Base-by-base conservation (phyloP, 1,140 invertebrate species). In the Ridgeia piscesae region DNA sequence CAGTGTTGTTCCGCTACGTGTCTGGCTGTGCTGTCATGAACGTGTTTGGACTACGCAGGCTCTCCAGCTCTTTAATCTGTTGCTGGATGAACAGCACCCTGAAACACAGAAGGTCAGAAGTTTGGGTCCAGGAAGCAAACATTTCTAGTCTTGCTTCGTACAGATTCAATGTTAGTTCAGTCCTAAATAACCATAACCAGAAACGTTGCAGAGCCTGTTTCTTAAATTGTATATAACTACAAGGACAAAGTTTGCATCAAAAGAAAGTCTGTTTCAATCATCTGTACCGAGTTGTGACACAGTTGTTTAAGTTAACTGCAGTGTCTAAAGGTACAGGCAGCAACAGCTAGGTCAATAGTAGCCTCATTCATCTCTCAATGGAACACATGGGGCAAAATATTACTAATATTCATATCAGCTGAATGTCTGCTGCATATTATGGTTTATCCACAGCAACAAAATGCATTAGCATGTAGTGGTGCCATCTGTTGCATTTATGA, bases 61-160 rank as follows among this genome's bases (percentile, higher is more conserved):
- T 90, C 17, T 90, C 89, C 89, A 90, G n/a, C 34, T 90, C 89
- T 90, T 90, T 90, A 90, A 90, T 90, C 35, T 90, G 89, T n/a
- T 90, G 89, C 34, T 35, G 89, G 14, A 90, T 90, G 89, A 90
- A 90, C 35, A 90, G 35, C 35, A 90, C 33, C 31, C 89, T 90
- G 89, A 90, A 90, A 90, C n/a, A 90, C 58, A 77, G 8, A 77
- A 77, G 17, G 4, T 8, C 58, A 77, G 58, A 77, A 21, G 58
- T 77, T 77, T 77, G 58, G 4, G 11, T 42, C 42, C 42, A 77
- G 58, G 17, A 77, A 77, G 2, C 6, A 77, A 77, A 77, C 14
- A 77, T 31, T 8, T 77, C 58, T 50, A 50, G 27, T 77, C 58
- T 77, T 77, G 58, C 27, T 21, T 77, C 11, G 58, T 77, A 21